Evolutionary conservation across 2,888 invertebrate species (phyloP).

Genomic region (Thera britannica): DNA sequence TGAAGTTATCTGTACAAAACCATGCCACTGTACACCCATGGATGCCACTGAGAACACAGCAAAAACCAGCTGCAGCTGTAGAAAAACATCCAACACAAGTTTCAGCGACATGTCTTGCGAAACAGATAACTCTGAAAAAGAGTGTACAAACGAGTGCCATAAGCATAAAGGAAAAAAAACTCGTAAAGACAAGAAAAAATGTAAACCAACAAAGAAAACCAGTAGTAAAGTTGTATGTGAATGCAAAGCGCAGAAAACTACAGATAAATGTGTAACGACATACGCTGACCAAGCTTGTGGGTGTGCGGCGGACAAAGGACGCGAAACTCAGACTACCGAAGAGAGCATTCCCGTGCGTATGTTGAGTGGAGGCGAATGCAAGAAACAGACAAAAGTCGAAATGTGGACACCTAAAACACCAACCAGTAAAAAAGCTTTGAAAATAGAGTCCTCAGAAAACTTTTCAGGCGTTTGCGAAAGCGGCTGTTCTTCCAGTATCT

Average conservation of each 20-base stretch:
- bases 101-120: constrained; percentile 33
- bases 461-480: constrained; percentile 26
- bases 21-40: constrained; percentile 47
- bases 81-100: constrained; percentile 17
- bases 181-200: constrained; percentile 18
- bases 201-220: constrained; percentile 17
- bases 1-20: constrained; percentile 45
- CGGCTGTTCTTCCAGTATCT: constrained; percentile 35
- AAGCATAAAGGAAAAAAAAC: constrained; percentile 18
- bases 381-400: constrained; percentile 28
- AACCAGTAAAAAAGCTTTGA: constrained; percentile 22
- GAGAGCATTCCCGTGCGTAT: constrained; percentile 8
- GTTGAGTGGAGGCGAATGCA: constrained; percentile 3
- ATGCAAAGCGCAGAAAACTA: constrained; percentile 36
- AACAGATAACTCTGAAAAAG: constrained; percentile 14
- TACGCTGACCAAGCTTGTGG: constrained; percentile 50
- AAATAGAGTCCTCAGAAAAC: constrained; percentile 28
- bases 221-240: constrained; percentile 29
- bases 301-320: constrained; percentile 38
- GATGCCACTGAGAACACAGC: constrained; percentile 8
- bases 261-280: constrained; percentile 56
- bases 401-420: constrained; percentile 32
- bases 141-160: neutral
- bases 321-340: constrained; percentile 46
- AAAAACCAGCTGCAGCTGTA: constrained; percentile 14